Evolutionary conservation across 2,888 invertebrate species (phyloP).

Genomic region (Mechanitis mazaeus): DNA sequence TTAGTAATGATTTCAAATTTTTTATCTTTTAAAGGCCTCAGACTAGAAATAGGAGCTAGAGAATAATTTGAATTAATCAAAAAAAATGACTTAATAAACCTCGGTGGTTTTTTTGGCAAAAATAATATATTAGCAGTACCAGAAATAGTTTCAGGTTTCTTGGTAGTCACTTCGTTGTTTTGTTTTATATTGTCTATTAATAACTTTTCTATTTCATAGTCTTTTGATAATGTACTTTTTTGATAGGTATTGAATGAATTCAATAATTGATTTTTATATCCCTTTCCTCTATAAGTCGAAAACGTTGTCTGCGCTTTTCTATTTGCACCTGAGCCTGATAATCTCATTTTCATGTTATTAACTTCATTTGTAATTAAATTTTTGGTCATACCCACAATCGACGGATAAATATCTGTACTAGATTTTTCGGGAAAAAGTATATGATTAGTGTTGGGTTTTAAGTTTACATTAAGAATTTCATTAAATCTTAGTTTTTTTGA

Average conservation of each 20-base stretch:
- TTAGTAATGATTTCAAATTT: neutral
- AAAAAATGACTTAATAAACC: neutral
- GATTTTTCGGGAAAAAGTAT: neutral
- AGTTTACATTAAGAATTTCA: slow-evolving; percentile 13
- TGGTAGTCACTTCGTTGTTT: neutral
- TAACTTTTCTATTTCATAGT: neutral
- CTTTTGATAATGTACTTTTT: neutral
- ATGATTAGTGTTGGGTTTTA: slow-evolving; percentile 1
- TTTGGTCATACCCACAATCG: slow-evolving; percentile 8
- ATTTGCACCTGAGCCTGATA: slow-evolving; percentile 14
- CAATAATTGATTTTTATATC: slow-evolving; percentile 6
- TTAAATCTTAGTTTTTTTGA: neutral
- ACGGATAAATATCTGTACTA: slow-evolving; percentile 7
- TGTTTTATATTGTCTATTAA: neutral
- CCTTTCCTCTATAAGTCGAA: neutral
- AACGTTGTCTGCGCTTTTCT: neutral
- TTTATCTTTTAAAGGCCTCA: neutral
- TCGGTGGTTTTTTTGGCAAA: neutral
- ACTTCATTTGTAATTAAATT: slow-evolving; percentile 27
- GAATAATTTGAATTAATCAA: neutral
- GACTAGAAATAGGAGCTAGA: neutral
- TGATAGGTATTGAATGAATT: neutral
- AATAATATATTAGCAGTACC: neutral
- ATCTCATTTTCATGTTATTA: slow-evolving; percentile 22
- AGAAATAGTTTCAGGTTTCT: neutral